phyloP scores from a whole-genome alignment of 1,140 invertebrate species.

The Charaxes varanes region DNA sequence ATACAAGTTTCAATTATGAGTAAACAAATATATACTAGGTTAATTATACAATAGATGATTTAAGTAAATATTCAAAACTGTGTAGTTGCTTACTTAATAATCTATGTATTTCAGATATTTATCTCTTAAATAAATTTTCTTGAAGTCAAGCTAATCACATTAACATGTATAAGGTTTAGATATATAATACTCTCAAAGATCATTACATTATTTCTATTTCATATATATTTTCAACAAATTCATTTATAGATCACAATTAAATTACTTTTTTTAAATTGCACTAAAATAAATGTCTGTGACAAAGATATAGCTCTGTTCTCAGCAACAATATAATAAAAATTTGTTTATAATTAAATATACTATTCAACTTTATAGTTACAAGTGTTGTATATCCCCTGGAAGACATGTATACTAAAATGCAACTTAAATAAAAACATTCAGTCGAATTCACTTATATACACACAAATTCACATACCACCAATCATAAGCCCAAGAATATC shows the following conservation, averaged over 20 bases:
- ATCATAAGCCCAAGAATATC: slow-evolving; percentile 18
- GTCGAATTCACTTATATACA: slow-evolving; percentile 23
- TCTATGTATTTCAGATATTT: too few relatives aligned
- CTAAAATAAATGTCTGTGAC: slow-evolving; percentile 39
- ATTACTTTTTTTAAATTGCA: slow-evolving; percentile 33
- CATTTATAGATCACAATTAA: slow-evolving; percentile 5
- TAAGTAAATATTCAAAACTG: too few relatives aligned
- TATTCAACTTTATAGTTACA: too few relatives aligned
- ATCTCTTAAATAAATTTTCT: too few relatives aligned
- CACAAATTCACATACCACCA: slow-evolving; percentile 19
- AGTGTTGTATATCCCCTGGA: slow-evolving; percentile 53
- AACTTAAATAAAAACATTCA: slow-evolving; percentile 22
- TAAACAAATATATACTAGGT: too few relatives aligned
- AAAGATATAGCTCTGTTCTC: slow-evolving; percentile 38
- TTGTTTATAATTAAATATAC: slow-evolving; percentile 28
- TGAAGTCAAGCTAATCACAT: too few relatives aligned
- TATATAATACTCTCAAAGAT: too few relatives aligned
- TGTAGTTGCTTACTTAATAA: too few relatives aligned
- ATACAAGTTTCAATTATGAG: too few relatives aligned
- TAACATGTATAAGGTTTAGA: too few relatives aligned
- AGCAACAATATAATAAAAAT: slow-evolving; percentile 40
- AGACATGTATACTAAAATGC: slow-evolving; percentile 35
- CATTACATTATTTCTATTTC: too few relatives aligned
- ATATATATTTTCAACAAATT: slow-evolving; percentile 1
- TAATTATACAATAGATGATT: too few relatives aligned